A percentile compares a stretch with the other conserved stretches of the same genome.
phyloP scores from a whole-genome alignment of 2,888 invertebrate species.

The Ophion ventricosus region DNA sequence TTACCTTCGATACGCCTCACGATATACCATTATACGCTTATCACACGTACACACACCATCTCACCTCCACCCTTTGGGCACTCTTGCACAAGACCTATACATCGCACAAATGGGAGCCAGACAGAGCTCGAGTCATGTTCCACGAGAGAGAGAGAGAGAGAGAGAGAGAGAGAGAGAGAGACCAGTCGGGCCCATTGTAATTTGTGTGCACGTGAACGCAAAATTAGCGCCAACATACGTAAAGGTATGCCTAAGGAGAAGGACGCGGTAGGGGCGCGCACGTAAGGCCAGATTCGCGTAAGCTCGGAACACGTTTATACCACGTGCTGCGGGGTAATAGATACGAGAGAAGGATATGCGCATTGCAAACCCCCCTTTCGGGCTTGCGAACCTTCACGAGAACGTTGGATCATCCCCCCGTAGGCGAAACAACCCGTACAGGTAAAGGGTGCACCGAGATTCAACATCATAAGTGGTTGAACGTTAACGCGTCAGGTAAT shows the following conservation, averaged over 20 bases:
- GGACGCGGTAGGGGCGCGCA: slow-evolving; percentile 38
- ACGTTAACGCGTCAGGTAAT: slow-evolving; percentile 48
- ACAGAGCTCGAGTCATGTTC: slow-evolving; percentile 15
- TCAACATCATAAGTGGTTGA: slow-evolving; percentile 47
- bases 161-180: slow-evolving; percentile 17
- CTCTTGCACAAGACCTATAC: slow-evolving; percentile 51
- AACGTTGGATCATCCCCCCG: slow-evolving; percentile 58
- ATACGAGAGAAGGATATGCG: slow-evolving; percentile 59
- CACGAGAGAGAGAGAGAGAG: slow-evolving; percentile 35
- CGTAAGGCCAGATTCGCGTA: slow-evolving; percentile 54
- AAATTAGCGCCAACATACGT: slow-evolving; percentile 64
- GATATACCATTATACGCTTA: slow-evolving; percentile 37
- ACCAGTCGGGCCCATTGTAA: slow-evolving; percentile 52
- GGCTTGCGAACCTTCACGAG: slow-evolving; percentile 18
- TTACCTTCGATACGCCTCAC: slow-evolving; percentile 26
- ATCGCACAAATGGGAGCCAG: slow-evolving; percentile 41
- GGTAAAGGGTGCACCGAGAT: slow-evolving; percentile 59
- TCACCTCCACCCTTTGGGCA: slow-evolving; percentile 46
- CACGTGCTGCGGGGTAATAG: slow-evolving; percentile 49
- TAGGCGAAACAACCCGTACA: slow-evolving; percentile 49
- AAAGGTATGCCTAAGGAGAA: slow-evolving; percentile 59
- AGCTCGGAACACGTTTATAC: slow-evolving; percentile 56
- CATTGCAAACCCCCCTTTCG: slow-evolving; percentile 17
- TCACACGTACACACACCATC: slow-evolving; percentile 33
- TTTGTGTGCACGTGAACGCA: slow-evolving; percentile 63